Base-by-base conservation (phyloP, 2,888 invertebrate genomes). In the Acronicta psi region DNA sequence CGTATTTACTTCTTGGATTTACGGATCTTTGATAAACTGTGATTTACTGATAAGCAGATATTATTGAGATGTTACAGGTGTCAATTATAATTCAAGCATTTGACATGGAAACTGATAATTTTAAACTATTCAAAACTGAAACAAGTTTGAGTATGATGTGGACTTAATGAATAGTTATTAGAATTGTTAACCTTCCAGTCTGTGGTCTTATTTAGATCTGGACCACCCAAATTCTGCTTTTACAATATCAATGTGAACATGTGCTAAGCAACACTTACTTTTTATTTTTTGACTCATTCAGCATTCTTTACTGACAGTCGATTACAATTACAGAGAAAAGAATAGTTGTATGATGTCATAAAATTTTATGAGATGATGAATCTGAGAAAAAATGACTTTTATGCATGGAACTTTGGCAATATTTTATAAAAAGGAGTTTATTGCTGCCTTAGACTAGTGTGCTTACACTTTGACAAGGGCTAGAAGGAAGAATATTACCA, bases 81-180 rank as follows among this genome's bases (percentile, higher is more conserved):
- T 61, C 62, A 69, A 53, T 17, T 40, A 58, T 58, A 34, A 54
- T 71, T 57, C 69, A 66, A 77, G 75, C 54, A 60, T 59, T 40
- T 63, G 50, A 50, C 45, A 56, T 62, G 77, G 62, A 77, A 46
- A 61, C 51, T 1, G 43, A 62, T 71, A 46, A 64, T 61, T 66
- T 75, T 58, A 51, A 68, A 68, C 56, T 62, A 55, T 69, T 54
- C 61, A 72, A 55, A 63, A 64, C 52, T 61, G 62, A 74, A 55
- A 60, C 59, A 44, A 50, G 29, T 57, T 55, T 64, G 60, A 73
- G 59, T 55, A 59, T 65, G 67, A 70, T 59, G 67, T 72, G 59
- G 61, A 60, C 36, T n/a, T 61, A 70, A 65, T 63, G 52, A 70
- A 56, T 75, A 69, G 59, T 74, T n/a, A n/a, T 34, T 77, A 66